Conservation (phyloP, 2,888 invertebrate species). For the Pantelozetes paolii region DNA sequence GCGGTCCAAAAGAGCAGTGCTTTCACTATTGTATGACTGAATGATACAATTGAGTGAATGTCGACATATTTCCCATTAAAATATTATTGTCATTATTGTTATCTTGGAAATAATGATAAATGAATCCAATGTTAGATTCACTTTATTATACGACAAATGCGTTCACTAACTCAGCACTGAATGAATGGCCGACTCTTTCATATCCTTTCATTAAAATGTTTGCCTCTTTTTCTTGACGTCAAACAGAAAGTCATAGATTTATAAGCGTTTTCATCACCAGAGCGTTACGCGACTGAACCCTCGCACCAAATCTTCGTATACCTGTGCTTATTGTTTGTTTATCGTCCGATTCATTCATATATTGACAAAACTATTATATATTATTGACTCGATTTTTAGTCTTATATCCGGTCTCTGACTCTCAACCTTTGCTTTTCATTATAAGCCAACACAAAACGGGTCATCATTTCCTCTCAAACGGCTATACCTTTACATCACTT, state of each 20-base stretch:
- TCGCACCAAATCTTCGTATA: constrained; percentile 11
- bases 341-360: constrained; percentile 34
- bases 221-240: constrained; percentile 19
- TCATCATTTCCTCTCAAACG: constrained; percentile 21
- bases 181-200: constrained; percentile 21
- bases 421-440: constrained; percentile 30
- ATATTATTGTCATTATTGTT: constrained; percentile 33
- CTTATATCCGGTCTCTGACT: background rate
- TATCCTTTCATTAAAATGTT: constrained; percentile 19
- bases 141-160: constrained; percentile 16
- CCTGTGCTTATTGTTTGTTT: constrained; percentile 4
- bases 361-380: constrained; percentile 32
- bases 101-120: constrained; percentile 26
- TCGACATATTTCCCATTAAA: constrained; percentile 35
- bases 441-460: constrained; percentile 1
- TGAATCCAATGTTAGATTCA: constrained; percentile 29
- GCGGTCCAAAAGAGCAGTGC: background rate
- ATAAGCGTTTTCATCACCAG: constrained; percentile 8
- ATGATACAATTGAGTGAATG: constrained; percentile 35
- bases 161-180: background rate
- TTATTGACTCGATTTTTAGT: constrained; percentile 35
- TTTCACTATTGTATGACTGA: constrained; percentile 13
- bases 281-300: constrained; percentile 26
- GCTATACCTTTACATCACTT: background rate
- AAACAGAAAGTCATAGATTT: background rate